Evolutionary conservation across 2,888 invertebrate genomes (phyloP).

Genomic region (Nephrotoma appendiculata): DNA sequence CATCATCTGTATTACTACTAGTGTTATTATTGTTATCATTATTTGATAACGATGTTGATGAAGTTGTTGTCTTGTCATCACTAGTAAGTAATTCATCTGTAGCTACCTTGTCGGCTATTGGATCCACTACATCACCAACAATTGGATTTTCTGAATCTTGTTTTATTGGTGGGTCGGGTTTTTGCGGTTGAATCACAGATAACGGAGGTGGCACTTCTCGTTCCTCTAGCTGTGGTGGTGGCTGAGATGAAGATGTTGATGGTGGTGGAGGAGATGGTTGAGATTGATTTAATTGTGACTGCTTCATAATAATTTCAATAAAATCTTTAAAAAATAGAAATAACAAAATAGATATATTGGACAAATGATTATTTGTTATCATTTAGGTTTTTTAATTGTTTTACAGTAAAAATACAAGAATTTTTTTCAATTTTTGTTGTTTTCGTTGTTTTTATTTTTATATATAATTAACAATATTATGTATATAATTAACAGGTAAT

Average conservation of each 20-base stretch:
- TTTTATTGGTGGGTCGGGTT: neutral
- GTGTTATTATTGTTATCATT: neutral
- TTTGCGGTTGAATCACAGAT: neutral
- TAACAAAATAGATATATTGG: neutral
- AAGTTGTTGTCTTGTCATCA: neutral
- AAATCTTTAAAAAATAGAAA: neutral
- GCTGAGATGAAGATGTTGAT: neutral
- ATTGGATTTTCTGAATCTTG: neutral
- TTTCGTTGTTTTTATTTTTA: neutral
- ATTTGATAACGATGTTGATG: neutral
- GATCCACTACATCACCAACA: neutral
- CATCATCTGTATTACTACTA: neutral
- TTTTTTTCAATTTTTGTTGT: neutral
- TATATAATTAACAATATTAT: neutral
- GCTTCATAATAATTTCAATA: slow-evolving; percentile 3
- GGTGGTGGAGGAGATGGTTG: neutral
- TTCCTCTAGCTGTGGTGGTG: neutral
- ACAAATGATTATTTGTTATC: neutral
- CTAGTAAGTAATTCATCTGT: neutral
- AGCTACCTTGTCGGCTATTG: neutral
- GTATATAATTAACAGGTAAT: neutral
- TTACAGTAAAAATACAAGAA: neutral
- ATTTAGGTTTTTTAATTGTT: neutral
- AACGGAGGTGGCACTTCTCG: neutral
- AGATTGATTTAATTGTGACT: neutral